A percentile compares a stretch with the other conserved stretches of the same genome.
Evolutionary conservation across 2,797 vertebrate genomes (phyloP).

Genomic region (Champsocephalus esox): DNA sequence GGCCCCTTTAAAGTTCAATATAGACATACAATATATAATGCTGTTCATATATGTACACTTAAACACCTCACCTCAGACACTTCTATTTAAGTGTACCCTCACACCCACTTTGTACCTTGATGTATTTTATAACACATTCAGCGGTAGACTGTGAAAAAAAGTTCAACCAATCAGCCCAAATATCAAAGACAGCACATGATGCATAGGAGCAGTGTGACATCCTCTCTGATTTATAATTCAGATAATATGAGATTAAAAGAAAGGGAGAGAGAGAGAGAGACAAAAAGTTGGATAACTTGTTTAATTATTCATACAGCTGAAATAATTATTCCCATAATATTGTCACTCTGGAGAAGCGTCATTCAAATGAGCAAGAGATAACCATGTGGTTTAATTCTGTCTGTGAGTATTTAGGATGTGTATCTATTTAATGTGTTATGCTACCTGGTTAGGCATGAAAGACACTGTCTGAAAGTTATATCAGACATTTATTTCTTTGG

Average conservation of each 20-base stretch:
- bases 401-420: slow-evolving; percentile 38
- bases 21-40: no score
- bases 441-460: slow-evolving; percentile 1
- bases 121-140: neutral
- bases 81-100: neutral
- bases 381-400: slow-evolving; percentile 65
- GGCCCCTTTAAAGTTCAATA: no score
- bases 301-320: slow-evolving; percentile 80
- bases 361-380: slow-evolving; percentile 71
- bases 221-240: slow-evolving; percentile 71
- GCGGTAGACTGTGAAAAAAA: slow-evolving; percentile 4
- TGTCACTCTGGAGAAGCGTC: slow-evolving; percentile 69
- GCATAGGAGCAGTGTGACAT: slow-evolving; percentile 53
- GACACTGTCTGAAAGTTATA: neutral
- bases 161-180: slow-evolving; percentile 17
- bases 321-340: slow-evolving; percentile 80
- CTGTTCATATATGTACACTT: neutral
- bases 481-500: neutral
- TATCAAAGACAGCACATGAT: slow-evolving; percentile 21
- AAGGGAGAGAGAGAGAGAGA: slow-evolving; percentile 5
- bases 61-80: neutral
- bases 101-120: slow-evolving; percentile 13
- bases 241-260: slow-evolving; percentile 55
- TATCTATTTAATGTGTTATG: slow-evolving; percentile 8
- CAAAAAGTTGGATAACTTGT: slow-evolving; percentile 72